Evolutionary conservation across 1,140 invertebrate species (phyloP).

Genomic region (Philotrypesis tridentata): DNA sequence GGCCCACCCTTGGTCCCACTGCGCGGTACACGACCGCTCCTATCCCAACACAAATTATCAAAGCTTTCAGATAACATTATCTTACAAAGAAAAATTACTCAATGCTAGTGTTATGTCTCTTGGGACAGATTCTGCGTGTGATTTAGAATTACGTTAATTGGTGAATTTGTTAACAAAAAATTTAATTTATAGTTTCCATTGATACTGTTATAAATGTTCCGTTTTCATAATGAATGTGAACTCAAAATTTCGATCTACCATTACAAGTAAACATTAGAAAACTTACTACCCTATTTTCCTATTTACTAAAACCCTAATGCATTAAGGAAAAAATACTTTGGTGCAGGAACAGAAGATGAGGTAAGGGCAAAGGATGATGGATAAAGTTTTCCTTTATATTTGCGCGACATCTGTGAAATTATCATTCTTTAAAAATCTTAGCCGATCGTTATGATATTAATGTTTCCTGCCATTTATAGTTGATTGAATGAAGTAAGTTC

Average conservation of each 20-base stretch:
- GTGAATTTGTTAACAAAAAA: background rate
- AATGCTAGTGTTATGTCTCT: constrained; percentile 6
- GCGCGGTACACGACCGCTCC: constrained; percentile 73
- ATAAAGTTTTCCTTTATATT: background rate
- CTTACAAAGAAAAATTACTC: constrained; percentile 7
- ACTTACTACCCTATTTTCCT: background rate
- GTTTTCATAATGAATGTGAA: background rate
- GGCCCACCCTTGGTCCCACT: constrained; percentile 71
- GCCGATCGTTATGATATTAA: background rate
- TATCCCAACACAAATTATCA: constrained; percentile 71
- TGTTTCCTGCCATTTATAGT: no score
- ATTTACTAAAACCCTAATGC: background rate
- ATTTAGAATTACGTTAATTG: constrained; percentile 16
- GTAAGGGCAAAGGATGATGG: background rate
- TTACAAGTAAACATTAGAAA: background rate
- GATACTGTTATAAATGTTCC: background rate
- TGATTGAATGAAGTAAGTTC: no score
- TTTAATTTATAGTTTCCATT: background rate
- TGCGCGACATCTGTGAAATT: constrained; percentile 22
- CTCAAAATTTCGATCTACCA: background rate
- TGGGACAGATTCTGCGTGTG: background rate
- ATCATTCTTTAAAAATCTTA: background rate
- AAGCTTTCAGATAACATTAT: constrained; percentile 63
- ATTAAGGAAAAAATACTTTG: background rate
- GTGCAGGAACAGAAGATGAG: background rate